These are phyloP conservation scores for Oophaga pumilio DNA, from an alignment of 2,113 vertebrate genomes.

Conservation along the genomic window DNA sequence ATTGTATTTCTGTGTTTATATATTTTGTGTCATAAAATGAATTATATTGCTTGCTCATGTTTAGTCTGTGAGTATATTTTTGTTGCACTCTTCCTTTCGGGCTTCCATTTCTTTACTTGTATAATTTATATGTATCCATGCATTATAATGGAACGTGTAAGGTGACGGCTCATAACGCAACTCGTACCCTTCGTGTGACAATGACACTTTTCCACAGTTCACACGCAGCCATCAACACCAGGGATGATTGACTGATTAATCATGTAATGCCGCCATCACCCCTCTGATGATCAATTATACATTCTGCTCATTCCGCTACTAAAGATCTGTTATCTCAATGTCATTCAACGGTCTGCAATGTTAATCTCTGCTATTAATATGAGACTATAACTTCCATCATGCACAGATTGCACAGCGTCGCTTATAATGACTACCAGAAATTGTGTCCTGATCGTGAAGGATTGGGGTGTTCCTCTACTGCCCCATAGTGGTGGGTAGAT, in stretches of 20 bases:
- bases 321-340: neutral
- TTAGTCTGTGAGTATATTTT: neutral
- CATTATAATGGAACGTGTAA: neutral
- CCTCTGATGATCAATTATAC: no score
- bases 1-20: no score
- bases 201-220: neutral
- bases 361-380: neutral
- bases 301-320: neutral
- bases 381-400: neutral
- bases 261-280: neutral
- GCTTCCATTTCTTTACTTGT: no score
- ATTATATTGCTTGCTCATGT: no score
- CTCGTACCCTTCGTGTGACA: neutral
- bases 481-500: constrained; percentile 13
- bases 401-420: no score
- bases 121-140: no score
- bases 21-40: no score
- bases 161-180: neutral
- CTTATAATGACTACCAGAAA: neutral
- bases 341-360: neutral
- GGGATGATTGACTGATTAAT: neutral
- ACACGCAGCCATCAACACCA: neutral
- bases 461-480: constrained; percentile 2
- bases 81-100: neutral
- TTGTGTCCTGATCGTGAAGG: neutral